phyloP scores from a whole-genome alignment of 2,797 vertebrate genomes.

The Lutra lutra region DNA sequence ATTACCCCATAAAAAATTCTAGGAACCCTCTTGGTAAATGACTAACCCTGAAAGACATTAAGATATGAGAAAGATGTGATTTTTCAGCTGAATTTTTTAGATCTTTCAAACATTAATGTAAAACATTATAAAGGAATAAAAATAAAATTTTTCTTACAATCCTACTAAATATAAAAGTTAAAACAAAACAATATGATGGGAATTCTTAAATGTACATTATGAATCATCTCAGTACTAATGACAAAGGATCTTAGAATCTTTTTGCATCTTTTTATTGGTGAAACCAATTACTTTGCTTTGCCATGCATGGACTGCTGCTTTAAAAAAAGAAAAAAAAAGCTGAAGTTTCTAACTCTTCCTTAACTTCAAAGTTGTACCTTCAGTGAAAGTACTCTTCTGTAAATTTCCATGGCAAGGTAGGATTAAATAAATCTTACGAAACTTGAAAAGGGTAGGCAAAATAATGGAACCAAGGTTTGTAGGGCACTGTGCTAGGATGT shows the following conservation, averaged over 20 bases:
- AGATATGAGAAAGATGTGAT: background rate
- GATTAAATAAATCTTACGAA: constrained; percentile 5
- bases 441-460: background rate
- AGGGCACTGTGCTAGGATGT: background rate
- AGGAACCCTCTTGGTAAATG: background rate
- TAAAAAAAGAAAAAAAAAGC: background rate
- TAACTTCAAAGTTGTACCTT: background rate
- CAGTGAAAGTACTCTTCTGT: background rate
- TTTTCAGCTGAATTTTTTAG: constrained; percentile 18
- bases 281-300: constrained; percentile 39
- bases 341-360: background rate
- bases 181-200: background rate
- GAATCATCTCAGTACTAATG: background rate
- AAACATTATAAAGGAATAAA: background rate
- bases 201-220: background rate
- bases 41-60: background rate
- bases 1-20: background rate
- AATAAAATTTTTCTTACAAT: background rate
- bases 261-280: background rate
- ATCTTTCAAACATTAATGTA: background rate
- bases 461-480: background rate
- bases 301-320: background rate
- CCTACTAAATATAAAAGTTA: background rate
- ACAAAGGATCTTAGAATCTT: background rate
- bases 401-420: background rate